Conservation (phyloP, 2,113 vertebrate genomes). For the Xiphophorus couchianus region DNA sequence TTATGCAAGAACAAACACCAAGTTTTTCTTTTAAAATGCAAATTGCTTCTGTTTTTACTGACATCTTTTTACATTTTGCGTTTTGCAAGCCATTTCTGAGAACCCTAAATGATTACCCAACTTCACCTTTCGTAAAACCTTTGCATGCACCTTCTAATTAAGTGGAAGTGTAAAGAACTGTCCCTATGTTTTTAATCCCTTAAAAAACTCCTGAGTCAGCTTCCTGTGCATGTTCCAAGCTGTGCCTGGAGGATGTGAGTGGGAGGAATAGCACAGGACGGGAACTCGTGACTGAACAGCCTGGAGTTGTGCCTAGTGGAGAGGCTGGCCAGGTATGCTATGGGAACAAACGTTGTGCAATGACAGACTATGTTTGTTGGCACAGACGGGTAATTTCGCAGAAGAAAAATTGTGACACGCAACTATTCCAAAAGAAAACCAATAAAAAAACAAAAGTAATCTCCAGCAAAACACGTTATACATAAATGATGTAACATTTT, state of each 20-base stretch:
- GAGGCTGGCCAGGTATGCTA: slow-evolving; percentile 56
- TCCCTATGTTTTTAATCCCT: not conserved
- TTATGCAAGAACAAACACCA: not conserved
- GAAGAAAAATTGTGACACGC: slow-evolving; percentile 44
- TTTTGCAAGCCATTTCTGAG: slow-evolving; percentile 20
- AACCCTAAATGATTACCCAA: slow-evolving; percentile 28
- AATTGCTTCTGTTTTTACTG: not conserved
- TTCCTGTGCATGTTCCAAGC: slow-evolving; percentile 39
- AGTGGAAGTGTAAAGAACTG: slow-evolving; percentile 32
- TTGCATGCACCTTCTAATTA: slow-evolving; percentile 18
- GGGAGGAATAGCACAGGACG: slow-evolving; percentile 45
- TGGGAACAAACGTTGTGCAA: slow-evolving; percentile 49
- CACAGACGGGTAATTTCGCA: slow-evolving; percentile 18
- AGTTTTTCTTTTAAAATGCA: not conserved
- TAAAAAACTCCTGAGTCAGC: slow-evolving; percentile 44
- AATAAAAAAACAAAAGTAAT: slow-evolving; percentile 14
- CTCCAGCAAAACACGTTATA: not conserved
- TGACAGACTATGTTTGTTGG: slow-evolving; percentile 45
- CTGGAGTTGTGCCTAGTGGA: slow-evolving; percentile 40
- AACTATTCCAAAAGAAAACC: slow-evolving; percentile 4
- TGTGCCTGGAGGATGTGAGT: slow-evolving; percentile 41
- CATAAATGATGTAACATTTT: not conserved
- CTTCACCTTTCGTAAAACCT: slow-evolving; percentile 42
- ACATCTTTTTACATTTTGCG: not conserved
- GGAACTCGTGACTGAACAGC: slow-evolving; percentile 36